phyloP scores from a whole-genome alignment of 1,140 invertebrate species.

The Drepana arcuata region DNA sequence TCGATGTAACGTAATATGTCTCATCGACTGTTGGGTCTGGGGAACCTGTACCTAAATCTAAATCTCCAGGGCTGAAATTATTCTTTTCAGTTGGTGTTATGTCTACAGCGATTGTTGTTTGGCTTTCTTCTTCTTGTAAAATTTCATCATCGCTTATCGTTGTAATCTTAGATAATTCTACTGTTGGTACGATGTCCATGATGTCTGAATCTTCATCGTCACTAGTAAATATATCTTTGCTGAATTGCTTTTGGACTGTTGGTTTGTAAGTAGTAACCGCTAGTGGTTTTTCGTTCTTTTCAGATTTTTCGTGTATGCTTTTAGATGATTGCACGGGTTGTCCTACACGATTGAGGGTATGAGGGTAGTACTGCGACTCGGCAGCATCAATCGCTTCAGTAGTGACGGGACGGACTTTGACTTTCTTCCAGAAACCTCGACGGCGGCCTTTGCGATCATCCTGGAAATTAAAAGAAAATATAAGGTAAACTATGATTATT shows the following conservation, averaged over 20 bases:
- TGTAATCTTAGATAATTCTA: slow-evolving; percentile 45
- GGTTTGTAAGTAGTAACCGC: slow-evolving; percentile 58
- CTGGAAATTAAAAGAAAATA: slow-evolving; percentile 27
- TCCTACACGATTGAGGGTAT: slow-evolving; percentile 61
- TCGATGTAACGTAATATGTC: slow-evolving; percentile 34
- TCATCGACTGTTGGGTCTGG: slow-evolving; percentile 50
- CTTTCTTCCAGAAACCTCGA: slow-evolving; percentile 78
- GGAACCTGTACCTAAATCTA: slow-evolving; percentile 59
- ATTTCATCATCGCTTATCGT: slow-evolving; percentile 12
- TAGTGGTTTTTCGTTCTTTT: slow-evolving; percentile 26
- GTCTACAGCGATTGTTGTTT: slow-evolving; percentile 19
- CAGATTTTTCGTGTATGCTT: slow-evolving; percentile 25
- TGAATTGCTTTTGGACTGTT: slow-evolving; percentile 38
- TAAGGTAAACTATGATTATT: neutral
- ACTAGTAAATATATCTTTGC: slow-evolving; percentile 42
- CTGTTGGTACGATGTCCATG: slow-evolving; percentile 30
- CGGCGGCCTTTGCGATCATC: slow-evolving; percentile 55
- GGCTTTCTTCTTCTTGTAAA: slow-evolving; percentile 15
- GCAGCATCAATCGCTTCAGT: slow-evolving; percentile 77
- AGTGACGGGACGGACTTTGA: slow-evolving; percentile 71
- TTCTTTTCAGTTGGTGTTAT: slow-evolving; percentile 23
- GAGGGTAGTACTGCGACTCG: slow-evolving; percentile 75
- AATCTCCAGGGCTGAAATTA: slow-evolving; percentile 33
- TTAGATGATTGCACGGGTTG: slow-evolving; percentile 28
- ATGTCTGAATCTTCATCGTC: slow-evolving; percentile 19